Evolutionary conservation across 2,888 invertebrate species (phyloP).

Genomic region (Apamea epomidion): DNA sequence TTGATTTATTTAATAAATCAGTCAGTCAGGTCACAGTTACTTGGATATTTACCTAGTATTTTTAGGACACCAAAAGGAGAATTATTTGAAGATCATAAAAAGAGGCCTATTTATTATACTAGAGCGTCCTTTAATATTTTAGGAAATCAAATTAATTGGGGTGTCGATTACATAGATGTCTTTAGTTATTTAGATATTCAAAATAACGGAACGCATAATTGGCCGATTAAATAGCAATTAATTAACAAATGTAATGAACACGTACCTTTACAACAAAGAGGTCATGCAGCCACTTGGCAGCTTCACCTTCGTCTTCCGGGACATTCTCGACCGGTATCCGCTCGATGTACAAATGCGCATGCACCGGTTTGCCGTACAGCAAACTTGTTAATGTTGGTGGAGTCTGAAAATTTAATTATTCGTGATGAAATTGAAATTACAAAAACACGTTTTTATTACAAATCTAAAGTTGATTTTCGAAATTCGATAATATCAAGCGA

Average conservation of each 20-base stretch:
- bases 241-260: not conserved
- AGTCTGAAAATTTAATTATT: constrained; percentile 77
- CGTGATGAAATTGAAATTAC: not conserved
- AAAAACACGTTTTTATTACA: not conserved
- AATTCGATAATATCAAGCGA: not conserved
- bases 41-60: not conserved
- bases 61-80: not conserved
- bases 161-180: not conserved
- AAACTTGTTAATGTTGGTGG: constrained; percentile 95
- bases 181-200: not conserved
- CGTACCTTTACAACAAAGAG: constrained; percentile 95
- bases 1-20: no score
- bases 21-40: no score
- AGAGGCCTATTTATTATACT: not conserved
- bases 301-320: constrained; percentile 93
- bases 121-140: no score
- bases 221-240: not conserved
- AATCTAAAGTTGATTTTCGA: no score
- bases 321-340: constrained; percentile 95
- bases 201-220: no score
- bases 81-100: not conserved
- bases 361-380: constrained; percentile 93
- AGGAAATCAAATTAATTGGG: not conserved
- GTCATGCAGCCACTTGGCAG: constrained; percentile 95
- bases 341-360: constrained; percentile 94